These are phyloP conservation scores for Hydropsyche tenuis DNA, from an alignment of 1,140 invertebrate species.

Conservation along the genomic window DNA sequence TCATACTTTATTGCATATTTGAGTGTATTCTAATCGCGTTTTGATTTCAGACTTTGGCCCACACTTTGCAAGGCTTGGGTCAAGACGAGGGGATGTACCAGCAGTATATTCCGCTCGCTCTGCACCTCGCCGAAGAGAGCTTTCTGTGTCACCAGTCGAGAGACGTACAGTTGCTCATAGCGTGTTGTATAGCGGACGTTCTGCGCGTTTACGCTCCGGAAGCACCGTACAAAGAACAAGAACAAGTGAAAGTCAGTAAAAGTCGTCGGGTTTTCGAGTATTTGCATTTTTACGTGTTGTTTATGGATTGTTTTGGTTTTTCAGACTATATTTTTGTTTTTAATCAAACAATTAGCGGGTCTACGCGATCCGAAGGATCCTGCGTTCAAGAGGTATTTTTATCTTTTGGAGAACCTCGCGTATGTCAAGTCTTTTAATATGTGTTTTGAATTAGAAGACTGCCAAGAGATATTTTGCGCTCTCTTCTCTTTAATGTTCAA, in stretches of 20 bases:
- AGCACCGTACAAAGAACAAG: slow-evolving; percentile 94
- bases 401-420: slow-evolving; percentile 92
- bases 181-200: slow-evolving; percentile 97
- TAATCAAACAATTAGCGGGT: slow-evolving; percentile 93
- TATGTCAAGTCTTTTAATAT: slow-evolving; percentile 99
- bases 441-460: slow-evolving; percentile 97
- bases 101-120: slow-evolving; percentile 91
- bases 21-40: no score
- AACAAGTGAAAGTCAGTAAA: slow-evolving; percentile 78
- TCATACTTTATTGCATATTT: no score
- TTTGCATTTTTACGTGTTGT: not conserved
- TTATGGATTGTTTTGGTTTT: slow-evolving; percentile 26
- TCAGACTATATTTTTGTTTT: slow-evolving; percentile 92
- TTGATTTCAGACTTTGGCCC: slow-evolving; percentile 80
- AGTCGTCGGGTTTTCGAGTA: not conserved
- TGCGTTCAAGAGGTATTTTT: slow-evolving; percentile 97
- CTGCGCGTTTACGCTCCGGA: slow-evolving; percentile 98
- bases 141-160: slow-evolving; percentile 89
- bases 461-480: slow-evolving; percentile 94
- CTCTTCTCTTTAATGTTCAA: slow-evolving; percentile 96
- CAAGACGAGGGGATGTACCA: slow-evolving; percentile 95
- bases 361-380: slow-evolving; percentile 96
- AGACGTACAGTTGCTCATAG: slow-evolving; percentile 93
- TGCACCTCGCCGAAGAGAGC: slow-evolving; percentile 91
- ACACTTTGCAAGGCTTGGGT: slow-evolving; percentile 94